Conservation (phyloP, 2,113 vertebrate genomes). For the Podocnemis expansa region DNA sequence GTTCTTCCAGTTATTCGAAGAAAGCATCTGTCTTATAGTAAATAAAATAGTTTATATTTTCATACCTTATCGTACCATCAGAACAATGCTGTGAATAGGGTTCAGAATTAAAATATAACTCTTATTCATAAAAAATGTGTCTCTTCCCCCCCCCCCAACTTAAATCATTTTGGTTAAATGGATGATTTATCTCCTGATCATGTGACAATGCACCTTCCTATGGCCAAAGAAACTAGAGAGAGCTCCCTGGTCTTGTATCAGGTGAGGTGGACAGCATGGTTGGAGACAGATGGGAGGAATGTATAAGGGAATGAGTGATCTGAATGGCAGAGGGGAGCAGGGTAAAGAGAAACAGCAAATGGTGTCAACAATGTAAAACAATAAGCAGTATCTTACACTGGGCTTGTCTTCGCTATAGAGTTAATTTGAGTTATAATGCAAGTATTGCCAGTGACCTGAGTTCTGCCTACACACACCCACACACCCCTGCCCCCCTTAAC, state of each 20-base stretch:
- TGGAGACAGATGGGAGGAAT: slow-evolving; percentile 47
- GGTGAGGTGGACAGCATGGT: not conserved
- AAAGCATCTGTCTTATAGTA: not conserved
- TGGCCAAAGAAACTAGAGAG: not conserved
- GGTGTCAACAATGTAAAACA: not conserved
- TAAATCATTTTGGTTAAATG: slow-evolving; percentile 42
- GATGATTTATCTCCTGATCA: slow-evolving; percentile 47
- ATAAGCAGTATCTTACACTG: slow-evolving; percentile 17
- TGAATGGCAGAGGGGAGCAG: slow-evolving; percentile 39
- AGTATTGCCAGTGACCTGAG: not conserved
- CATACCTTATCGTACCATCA: not conserved
- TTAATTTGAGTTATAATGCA: slow-evolving; percentile 19
- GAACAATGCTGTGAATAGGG: not conserved
- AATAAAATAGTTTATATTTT: not conserved
- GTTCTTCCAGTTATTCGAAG: not conserved
- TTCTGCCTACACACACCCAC: not conserved
- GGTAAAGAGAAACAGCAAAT: slow-evolving; percentile 7
- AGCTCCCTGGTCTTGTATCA: slow-evolving; percentile 31
- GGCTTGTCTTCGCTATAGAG: not conserved
- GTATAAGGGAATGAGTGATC: slow-evolving; percentile 46
- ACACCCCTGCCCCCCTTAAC: no score
- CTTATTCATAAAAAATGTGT: slow-evolving; percentile 38
- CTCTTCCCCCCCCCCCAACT: not conserved
- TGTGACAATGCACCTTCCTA: slow-evolving; percentile 39
- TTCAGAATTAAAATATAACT: not conserved